These are phyloP conservation scores for Prionace glauca DNA, from an alignment of 2,797 vertebrate species.

Conservation along the genomic window DNA sequence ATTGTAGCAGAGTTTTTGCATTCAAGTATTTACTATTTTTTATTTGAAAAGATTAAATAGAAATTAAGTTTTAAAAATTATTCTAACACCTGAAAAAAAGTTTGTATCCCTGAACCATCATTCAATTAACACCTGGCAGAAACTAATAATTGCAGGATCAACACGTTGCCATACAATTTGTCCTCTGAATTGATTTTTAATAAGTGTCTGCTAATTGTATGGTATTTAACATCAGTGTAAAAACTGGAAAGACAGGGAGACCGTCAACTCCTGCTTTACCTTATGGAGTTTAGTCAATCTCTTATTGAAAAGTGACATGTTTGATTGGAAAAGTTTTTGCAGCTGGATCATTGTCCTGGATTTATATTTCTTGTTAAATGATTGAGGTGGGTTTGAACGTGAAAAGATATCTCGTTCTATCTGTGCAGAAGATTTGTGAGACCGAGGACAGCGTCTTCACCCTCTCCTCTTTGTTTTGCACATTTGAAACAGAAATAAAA, in stretches of 20 bases:
- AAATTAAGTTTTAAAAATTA: background rate
- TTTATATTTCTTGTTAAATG: background rate
- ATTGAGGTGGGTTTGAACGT: background rate
- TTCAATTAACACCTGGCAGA: background rate
- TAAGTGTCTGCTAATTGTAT: background rate
- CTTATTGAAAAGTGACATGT: background rate
- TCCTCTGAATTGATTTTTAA: background rate
- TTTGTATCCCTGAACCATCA: background rate
- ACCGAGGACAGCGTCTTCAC: background rate
- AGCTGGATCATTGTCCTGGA: background rate
- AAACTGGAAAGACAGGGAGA: background rate
- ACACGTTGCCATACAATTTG: background rate
- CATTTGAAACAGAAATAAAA: background rate
- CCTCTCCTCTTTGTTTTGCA: background rate
- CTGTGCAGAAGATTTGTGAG: background rate
- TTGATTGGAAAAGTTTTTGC: background rate
- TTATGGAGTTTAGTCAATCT: background rate
- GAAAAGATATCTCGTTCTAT: background rate
- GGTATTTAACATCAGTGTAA: background rate
- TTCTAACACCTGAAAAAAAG: background rate
- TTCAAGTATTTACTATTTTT: background rate
- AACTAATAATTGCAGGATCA: background rate
- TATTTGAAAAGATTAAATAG: background rate
- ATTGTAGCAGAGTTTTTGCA: background rate
- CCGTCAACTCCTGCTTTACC: background rate